Evolutionary conservation across 1,140 invertebrate species (phyloP).

Genomic region (Drosophila biarmipes): DNA sequence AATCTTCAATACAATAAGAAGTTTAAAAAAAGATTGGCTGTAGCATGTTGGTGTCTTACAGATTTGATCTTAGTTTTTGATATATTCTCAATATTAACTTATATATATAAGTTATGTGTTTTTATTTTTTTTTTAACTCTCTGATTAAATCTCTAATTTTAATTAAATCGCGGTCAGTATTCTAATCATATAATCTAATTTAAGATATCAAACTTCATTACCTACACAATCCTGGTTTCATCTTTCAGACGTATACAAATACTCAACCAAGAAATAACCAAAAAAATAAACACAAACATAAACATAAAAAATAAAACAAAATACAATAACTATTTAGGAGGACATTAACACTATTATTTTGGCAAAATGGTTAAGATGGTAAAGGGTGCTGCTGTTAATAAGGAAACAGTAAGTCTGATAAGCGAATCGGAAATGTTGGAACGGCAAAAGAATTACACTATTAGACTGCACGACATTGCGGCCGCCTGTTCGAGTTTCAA

Average conservation of each 20-base stretch:
- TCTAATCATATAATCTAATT: background rate
- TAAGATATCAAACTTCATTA: background rate
- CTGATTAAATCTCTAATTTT: background rate
- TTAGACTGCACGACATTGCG: constrained; percentile 15
- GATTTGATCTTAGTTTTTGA: no score
- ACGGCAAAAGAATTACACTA: background rate
- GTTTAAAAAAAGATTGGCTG: no score
- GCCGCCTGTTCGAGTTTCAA: constrained; percentile 3
- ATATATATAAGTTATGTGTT: no score
- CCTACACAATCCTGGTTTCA: background rate
- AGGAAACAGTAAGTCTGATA: background rate
- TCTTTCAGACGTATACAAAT: background rate
- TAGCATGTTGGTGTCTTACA: no score
- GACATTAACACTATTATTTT: background rate
- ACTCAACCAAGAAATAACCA: background rate
- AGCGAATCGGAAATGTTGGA: constrained; percentile 9
- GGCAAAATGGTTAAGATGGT: constrained; percentile 1
- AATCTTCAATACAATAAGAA: constrained; percentile 4
- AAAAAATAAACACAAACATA: constrained; percentile 4
- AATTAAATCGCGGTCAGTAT: background rate
- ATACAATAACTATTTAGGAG: background rate
- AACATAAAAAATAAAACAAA: background rate
- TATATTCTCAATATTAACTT: no score
- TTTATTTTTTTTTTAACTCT: no score
- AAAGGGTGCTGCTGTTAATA: background rate